Evolutionary conservation across 1,140 invertebrate genomes (phyloP).

Genomic region (Temnothorax curvispinosus): DNA sequence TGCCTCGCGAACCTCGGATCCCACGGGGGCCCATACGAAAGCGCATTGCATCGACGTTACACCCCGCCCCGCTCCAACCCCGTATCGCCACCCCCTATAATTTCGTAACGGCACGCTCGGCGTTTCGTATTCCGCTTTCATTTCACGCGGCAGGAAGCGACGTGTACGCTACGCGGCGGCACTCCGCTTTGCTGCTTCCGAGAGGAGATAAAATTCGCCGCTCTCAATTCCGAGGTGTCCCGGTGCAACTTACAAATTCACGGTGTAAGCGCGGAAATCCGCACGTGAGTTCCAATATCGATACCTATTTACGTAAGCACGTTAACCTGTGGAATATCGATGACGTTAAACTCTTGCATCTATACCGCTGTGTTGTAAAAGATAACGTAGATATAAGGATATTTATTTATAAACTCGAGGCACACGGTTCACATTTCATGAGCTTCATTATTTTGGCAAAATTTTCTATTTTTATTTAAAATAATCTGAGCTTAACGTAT

Average conservation of each 20-base stretch:
- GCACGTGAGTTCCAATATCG: constrained; percentile 57
- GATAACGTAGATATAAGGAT: background rate
- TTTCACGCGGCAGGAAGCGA: constrained; percentile 60
- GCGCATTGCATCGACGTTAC: constrained; percentile 48
- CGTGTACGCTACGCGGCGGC: constrained; percentile 35
- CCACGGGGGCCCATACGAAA: constrained; percentile 55
- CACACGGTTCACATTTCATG: background rate
- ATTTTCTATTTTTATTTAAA: background rate
- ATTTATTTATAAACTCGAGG: background rate
- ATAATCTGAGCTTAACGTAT: background rate
- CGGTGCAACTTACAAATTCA: constrained; percentile 48
- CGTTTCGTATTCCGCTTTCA: constrained; percentile 65
- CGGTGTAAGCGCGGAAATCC: constrained; percentile 58
- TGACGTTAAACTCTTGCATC: constrained; percentile 13
- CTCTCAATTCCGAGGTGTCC: constrained; percentile 42
- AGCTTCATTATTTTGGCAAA: background rate
- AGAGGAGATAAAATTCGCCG: constrained; percentile 50
- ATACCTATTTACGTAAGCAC: constrained; percentile 54
- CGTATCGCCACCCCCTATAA: constrained; percentile 49
- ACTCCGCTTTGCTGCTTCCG: constrained; percentile 45
- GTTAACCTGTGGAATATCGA: constrained; percentile 51
- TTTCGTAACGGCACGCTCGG: constrained; percentile 58
- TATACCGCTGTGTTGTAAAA: background rate
- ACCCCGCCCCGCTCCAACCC: background rate
- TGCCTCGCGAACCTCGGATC: constrained; percentile 59